Evolutionary conservation across 1,140 invertebrate genomes (phyloP).

Genomic region (Brachionus angularis): DNA sequence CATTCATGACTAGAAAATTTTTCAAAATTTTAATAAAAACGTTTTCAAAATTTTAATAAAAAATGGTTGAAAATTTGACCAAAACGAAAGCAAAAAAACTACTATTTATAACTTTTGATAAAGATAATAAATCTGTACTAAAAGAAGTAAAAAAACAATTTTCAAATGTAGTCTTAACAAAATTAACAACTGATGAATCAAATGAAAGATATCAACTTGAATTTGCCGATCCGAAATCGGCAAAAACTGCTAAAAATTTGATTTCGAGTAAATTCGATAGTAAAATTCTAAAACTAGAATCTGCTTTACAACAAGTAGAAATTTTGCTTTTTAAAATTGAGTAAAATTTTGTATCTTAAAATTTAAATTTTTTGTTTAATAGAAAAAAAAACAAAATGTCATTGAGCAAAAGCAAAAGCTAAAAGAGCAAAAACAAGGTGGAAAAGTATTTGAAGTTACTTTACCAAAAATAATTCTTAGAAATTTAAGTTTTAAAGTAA

Average conservation of each 20-base stretch:
- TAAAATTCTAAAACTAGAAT: conserved; percentile 9
- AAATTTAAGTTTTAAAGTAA: conserved; percentile 43
- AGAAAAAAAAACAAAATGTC: conserved; percentile 32
- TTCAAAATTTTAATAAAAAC: not conserved
- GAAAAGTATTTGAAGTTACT: conserved; percentile 21
- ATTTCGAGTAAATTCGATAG: not conserved
- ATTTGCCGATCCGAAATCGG: not conserved
- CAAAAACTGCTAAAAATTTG: not conserved
- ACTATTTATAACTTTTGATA: not conserved
- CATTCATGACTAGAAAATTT: no score
- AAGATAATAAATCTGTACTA: not conserved
- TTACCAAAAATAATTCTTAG: conserved; percentile 35
- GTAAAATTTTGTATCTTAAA: not conserved
- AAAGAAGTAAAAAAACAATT: conserved; percentile 32
- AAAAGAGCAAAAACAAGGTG: conserved; percentile 10
- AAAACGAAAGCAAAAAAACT: conserved; percentile 35
- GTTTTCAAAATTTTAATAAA: not conserved
- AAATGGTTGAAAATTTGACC: conserved; percentile 8
- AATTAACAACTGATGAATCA: not conserved
- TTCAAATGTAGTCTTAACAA: conserved; percentile 4
- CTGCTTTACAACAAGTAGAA: conserved; percentile 26
- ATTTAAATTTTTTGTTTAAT: not conserved
- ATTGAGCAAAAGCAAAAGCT: not conserved
- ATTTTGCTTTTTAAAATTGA: not conserved
- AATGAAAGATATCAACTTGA: conserved; percentile 11